phyloP scores from a whole-genome alignment of 2,888 invertebrate species.

The Epistrophe grossulariae region DNA sequence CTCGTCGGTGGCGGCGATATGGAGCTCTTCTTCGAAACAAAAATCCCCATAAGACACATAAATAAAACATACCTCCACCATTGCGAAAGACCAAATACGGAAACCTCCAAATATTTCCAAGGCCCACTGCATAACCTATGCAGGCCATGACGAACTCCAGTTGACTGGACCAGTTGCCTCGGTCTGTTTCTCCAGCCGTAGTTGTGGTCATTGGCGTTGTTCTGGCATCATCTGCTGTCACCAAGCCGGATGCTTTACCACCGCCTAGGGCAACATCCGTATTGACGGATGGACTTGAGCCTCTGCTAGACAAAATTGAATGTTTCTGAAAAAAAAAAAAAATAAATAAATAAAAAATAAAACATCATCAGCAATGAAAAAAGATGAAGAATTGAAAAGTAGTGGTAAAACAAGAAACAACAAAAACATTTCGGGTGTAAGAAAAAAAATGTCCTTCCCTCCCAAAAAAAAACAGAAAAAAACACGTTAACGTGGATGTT shows the following conservation, averaged over 20 bases:
- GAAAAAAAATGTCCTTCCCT: slow-evolving; percentile 8
- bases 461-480: not conserved
- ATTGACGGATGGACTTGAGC: slow-evolving; percentile 72
- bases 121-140: slow-evolving; percentile 78
- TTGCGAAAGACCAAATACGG: slow-evolving; percentile 78
- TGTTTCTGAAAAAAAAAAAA: slow-evolving; percentile 73
- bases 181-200: slow-evolving; percentile 19
- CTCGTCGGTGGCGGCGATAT: not conserved
- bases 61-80: slow-evolving; percentile 76
- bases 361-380: slow-evolving; percentile 9
- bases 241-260: slow-evolving; percentile 49
- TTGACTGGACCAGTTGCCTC: slow-evolving; percentile 77
- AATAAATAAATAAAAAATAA: slow-evolving; percentile 30
- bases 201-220: slow-evolving; percentile 19
- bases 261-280: slow-evolving; percentile 33
- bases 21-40: slow-evolving; percentile 1
- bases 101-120: slow-evolving; percentile 79
- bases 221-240: slow-evolving; percentile 58
- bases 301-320: slow-evolving; percentile 72
- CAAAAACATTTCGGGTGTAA: not conserved
- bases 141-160: slow-evolving; percentile 78
- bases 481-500: slow-evolving; percentile 62
- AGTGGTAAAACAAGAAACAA: slow-evolving; percentile 23
- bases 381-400: slow-evolving; percentile 46
- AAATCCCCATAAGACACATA: slow-evolving; percentile 28